Percentiles rank a stretch among this genome's conserved stretches.
Evolutionary conservation across 2,888 invertebrate species (phyloP).

Genomic region (Drosophila nigricruria): DNA sequence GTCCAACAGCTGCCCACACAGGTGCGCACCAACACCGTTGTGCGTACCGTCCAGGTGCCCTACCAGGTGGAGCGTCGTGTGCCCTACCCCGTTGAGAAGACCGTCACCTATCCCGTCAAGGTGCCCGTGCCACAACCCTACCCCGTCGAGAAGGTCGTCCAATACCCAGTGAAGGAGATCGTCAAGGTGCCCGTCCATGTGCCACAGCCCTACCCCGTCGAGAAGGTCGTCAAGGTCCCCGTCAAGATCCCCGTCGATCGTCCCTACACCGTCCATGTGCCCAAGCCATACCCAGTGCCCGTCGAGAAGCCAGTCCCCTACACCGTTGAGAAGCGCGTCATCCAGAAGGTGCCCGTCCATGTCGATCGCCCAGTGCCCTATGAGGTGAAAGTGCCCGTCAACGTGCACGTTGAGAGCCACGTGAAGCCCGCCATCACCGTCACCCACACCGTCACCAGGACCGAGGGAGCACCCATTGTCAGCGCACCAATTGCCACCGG

Average conservation of each 20-base stretch:
- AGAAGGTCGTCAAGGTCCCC: slow-evolving; percentile 89
- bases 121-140: slow-evolving; percentile 92
- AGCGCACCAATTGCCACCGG: slow-evolving; percentile 66
- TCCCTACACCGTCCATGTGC: slow-evolving; percentile 88
- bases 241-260: slow-evolving; percentile 89
- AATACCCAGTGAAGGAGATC: slow-evolving; percentile 90
- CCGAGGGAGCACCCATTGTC: slow-evolving; percentile 51
- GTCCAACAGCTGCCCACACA: slow-evolving; percentile 85
- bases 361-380: slow-evolving; percentile 89
- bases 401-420: slow-evolving; percentile 83
- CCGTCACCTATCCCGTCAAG: slow-evolving; percentile 92
- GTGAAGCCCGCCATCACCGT: slow-evolving; percentile 70
- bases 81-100: slow-evolving; percentile 93
- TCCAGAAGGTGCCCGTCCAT: slow-evolving; percentile 87
- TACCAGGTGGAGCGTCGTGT: slow-evolving; percentile 89
- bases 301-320: slow-evolving; percentile 87
- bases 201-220: slow-evolving; percentile 86
- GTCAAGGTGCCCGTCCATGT: slow-evolving; percentile 89
- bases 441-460: slow-evolving; percentile 65
- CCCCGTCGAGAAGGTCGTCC: slow-evolving; percentile 92
- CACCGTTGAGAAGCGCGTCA: slow-evolving; percentile 88
- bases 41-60: slow-evolving; percentile 90
- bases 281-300: slow-evolving; percentile 88
- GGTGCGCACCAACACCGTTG: slow-evolving; percentile 89
- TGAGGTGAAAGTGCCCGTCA: slow-evolving; percentile 89